Percentiles rank a stretch among this genome's conserved stretches.
phyloP scores from a whole-genome alignment of 1,140 invertebrate species.

The Drosophila santomea region DNA sequence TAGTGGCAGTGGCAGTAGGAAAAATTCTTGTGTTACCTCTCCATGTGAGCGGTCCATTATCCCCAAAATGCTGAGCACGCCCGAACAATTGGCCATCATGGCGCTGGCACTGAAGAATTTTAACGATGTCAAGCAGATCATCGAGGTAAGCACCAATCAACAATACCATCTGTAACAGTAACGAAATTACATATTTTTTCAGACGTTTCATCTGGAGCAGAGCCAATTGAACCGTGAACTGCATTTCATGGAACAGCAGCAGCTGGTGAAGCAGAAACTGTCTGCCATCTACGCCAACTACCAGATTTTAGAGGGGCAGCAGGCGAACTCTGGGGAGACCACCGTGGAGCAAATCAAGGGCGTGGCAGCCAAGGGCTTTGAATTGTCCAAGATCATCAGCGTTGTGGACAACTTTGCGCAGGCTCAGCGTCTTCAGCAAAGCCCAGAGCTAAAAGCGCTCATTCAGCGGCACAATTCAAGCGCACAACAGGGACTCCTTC shows the following conservation, averaged over 20 bases:
- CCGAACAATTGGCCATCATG: conserved; percentile 79
- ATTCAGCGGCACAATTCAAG: conserved; percentile 55
- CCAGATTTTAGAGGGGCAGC: conserved; percentile 45
- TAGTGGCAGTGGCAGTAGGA: conserved; percentile 5
- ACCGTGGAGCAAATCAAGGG: conserved; percentile 79
- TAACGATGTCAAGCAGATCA: conserved; percentile 79
- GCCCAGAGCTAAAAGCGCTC: conserved; percentile 51
- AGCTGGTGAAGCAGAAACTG: conserved; percentile 80
- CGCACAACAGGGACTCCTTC: conserved; percentile 64
- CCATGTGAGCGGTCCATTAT: conserved; percentile 65
- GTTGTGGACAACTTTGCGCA: conserved; percentile 83
- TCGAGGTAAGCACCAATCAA: conserved; percentile 45
- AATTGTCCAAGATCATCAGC: conserved; percentile 74
- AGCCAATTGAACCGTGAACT: conserved; percentile 83
- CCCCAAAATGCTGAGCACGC: conserved; percentile 73
- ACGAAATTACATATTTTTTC: background rate
- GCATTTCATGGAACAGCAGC: conserved; percentile 84
- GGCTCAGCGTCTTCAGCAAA: conserved; percentile 67
- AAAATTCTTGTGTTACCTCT: background rate
- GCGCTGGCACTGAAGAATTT: conserved; percentile 74
- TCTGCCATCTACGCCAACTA: conserved; percentile 70
- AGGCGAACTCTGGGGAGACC: conserved; percentile 30
- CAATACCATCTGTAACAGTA: too few species aligned
- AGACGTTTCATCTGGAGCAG: conserved; percentile 85
- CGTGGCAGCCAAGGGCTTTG: conserved; percentile 71